phyloP scores from a whole-genome alignment of 2,888 invertebrate species.

The Heliothis peltigera region DNA sequence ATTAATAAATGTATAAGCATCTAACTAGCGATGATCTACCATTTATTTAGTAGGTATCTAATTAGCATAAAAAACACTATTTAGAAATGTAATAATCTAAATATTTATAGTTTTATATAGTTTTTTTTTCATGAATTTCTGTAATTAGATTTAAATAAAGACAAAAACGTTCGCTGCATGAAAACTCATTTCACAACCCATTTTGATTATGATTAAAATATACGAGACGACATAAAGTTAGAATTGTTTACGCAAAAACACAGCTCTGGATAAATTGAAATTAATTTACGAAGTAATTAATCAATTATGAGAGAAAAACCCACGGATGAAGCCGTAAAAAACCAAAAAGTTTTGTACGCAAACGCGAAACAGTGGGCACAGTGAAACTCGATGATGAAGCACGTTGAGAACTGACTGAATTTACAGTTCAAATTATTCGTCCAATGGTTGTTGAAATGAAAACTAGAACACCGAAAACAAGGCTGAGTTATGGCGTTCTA shows the following conservation, averaged over 20 bases:
- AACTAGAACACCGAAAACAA: conserved; percentile 60
- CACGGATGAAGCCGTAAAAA: conserved; percentile 12
- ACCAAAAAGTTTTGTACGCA: conserved; percentile 8
- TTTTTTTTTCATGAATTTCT: too few species aligned
- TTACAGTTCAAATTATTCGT: conserved; percentile 49
- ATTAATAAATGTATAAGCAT: too few species aligned
- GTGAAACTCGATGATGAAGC: conserved; percentile 18
- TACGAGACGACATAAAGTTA: conserved; percentile 1
- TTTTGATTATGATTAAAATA: conserved; percentile 7
- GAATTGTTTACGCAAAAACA: conserved; percentile 3
- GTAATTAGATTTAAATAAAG: too few species aligned
- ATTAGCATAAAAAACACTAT: too few species aligned
- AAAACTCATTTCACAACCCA: conserved; percentile 9
- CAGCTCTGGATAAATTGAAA: conserved; percentile 13
- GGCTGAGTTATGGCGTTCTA: conserved; percentile 69
- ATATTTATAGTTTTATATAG: too few species aligned
- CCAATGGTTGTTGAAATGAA: conserved; percentile 58
- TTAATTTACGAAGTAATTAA: conserved; percentile 27
- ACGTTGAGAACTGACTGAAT: conserved; percentile 29
- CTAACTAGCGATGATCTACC: too few species aligned
- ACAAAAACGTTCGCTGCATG: not conserved
- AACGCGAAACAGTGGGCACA: not conserved
- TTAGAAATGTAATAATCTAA: too few species aligned
- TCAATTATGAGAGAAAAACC: conserved; percentile 25
- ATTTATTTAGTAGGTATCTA: too few species aligned